phyloP scores from a whole-genome alignment of 2,888 invertebrate genomes.

The Melanostoma scalare region DNA sequence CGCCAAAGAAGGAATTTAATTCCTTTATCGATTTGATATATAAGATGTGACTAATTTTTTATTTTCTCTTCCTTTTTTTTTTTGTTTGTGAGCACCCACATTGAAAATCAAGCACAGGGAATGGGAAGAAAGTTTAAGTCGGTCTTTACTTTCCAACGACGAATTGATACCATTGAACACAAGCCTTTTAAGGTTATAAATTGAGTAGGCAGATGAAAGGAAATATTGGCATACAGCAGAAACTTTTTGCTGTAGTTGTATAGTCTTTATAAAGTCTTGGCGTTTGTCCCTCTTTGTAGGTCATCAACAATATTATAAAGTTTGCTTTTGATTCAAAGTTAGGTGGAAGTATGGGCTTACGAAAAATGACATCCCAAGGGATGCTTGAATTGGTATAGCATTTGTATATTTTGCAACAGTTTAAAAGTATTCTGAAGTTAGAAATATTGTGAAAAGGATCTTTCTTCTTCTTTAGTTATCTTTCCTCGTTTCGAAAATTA shows the following conservation, averaged over 20 bases:
- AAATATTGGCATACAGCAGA: too few relatives aligned
- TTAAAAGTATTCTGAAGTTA: slow-evolving; percentile 1
- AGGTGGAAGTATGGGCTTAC: background rate
- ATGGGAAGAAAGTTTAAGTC: too few relatives aligned
- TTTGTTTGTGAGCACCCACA: background rate
- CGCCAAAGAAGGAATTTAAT: slow-evolving; percentile 7
- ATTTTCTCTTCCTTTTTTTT: slow-evolving; percentile 5
- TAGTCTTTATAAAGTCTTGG: background rate
- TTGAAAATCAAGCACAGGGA: slow-evolving; percentile 14
- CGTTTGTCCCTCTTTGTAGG: slow-evolving; percentile 14
- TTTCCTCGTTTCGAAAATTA: background rate
- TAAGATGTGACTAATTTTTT: slow-evolving; percentile 48
- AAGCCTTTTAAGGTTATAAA: too few relatives aligned
- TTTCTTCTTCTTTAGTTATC: background rate
- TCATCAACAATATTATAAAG: slow-evolving; percentile 37
- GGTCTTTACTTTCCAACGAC: too few relatives aligned
- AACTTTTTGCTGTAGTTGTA: too few relatives aligned
- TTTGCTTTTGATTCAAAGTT: slow-evolving; percentile 24
- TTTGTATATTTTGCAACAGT: slow-evolving; percentile 14
- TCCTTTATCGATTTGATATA: slow-evolving; percentile 53
- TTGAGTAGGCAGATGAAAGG: too few relatives aligned
- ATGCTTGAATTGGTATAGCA: background rate
- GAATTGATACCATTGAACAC: too few relatives aligned
- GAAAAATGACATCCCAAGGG: background rate
- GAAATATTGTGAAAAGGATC: slow-evolving; percentile 17